A percentile compares a stretch with the other conserved stretches of the same genome.
These are phyloP conservation scores for Caenorhabditis sp. DNA, from an alignment of 2,888 invertebrate species.

Conservation along the genomic window DNA sequence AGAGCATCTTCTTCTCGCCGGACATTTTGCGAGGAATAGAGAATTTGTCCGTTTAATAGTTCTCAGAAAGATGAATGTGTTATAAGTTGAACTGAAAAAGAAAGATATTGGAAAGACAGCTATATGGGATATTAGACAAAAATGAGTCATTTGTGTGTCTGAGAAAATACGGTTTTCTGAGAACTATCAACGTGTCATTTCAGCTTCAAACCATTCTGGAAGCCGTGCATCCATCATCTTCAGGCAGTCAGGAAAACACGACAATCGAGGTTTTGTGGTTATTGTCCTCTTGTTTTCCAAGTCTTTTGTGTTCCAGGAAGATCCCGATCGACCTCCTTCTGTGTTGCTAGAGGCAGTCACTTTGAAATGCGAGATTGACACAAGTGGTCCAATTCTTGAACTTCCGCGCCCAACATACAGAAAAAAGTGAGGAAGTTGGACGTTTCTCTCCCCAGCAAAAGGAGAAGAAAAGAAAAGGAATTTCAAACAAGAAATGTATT, in stretches of 20 bases:
- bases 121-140: neutral
- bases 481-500: constrained; percentile 22
- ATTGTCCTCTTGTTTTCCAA: neutral
- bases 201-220: constrained; percentile 82
- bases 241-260: constrained; percentile 79
- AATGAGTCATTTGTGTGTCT: constrained; percentile 31
- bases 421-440: constrained; percentile 65
- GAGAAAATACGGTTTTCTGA: neutral
- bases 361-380: constrained; percentile 70
- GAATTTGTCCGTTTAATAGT: constrained; percentile 56
- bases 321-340: constrained; percentile 77
- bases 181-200: constrained; percentile 31
- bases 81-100: constrained; percentile 45
- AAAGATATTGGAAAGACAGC: constrained; percentile 12
- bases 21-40: constrained; percentile 58
- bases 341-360: constrained; percentile 82
- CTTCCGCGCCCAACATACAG: constrained; percentile 72
- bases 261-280: constrained; percentile 63
- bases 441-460: too few species aligned
- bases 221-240: constrained; percentile 78
- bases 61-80: constrained; percentile 57
- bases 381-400: constrained; percentile 74
- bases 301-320: constrained; percentile 55
- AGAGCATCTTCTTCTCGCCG: constrained; percentile 21
- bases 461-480: constrained; percentile 30